phyloP scores from a whole-genome alignment of 2,797 vertebrate genomes.

The Bradypodion ventrale region DNA sequence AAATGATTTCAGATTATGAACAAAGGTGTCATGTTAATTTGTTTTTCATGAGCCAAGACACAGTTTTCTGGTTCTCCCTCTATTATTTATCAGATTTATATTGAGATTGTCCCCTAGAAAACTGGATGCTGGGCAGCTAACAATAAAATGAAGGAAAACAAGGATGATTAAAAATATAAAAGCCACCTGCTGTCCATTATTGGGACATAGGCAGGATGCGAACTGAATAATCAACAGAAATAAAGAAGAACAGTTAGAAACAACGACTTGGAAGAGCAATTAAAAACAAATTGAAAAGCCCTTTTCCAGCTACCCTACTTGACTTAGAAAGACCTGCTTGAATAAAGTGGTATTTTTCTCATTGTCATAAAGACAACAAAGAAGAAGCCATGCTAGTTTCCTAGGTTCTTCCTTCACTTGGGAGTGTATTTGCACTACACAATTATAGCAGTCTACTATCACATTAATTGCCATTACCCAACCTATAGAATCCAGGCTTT shows the following conservation, averaged over 20 bases:
- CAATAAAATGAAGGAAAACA: not conserved
- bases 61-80: not conserved
- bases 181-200: not conserved
- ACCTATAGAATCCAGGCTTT: not conserved
- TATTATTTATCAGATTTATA: slow-evolving; percentile 1
- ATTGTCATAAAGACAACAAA: not conserved
- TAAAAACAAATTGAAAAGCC: not conserved
- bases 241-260: not conserved
- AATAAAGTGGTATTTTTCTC: not conserved
- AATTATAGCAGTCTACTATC: not conserved
- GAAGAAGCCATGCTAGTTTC: not conserved
- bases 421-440: not conserved
- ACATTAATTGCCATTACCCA: too few relatives aligned
- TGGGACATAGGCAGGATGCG: not conserved
- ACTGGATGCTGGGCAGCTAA: too few relatives aligned
- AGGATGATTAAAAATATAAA: not conserved
- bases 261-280: not conserved
- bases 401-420: not conserved
- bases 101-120: not conserved
- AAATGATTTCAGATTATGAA: slow-evolving; percentile 15
- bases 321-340: not conserved
- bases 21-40: not conserved
- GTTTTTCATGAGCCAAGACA: slow-evolving; percentile 4
- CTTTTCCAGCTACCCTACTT: not conserved
- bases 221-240: not conserved